phyloP scores from a whole-genome alignment of 1,140 invertebrate genomes.

The Trachelipus rathkii region DNA sequence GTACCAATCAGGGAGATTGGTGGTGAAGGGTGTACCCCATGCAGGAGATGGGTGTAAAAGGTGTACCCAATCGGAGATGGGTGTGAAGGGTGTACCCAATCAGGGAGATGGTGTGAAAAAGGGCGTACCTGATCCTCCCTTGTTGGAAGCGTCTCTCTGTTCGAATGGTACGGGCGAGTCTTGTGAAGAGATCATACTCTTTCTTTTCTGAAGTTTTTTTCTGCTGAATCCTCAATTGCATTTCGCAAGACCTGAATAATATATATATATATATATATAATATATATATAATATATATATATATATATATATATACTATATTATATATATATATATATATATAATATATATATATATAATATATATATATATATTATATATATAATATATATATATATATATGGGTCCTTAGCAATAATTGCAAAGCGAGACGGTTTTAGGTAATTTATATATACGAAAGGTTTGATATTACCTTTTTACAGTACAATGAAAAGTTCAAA shows the following conservation, averaged over 20 bases:
- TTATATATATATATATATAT: background rate
- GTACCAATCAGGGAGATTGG: no score
- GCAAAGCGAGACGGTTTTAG: no score
- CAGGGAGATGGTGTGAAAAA: no score
- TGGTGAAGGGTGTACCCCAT: no score
- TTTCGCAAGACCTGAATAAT: background rate
- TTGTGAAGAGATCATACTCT: background rate
- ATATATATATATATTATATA: slow-evolving; percentile 4
- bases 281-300: background rate
- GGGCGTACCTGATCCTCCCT: background rate
- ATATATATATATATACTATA: no score
- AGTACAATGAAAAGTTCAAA: no score
- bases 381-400: slow-evolving; percentile 3
- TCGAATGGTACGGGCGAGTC: background rate
- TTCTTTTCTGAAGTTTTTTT: background rate
- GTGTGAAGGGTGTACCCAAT: no score
- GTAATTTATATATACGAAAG: no score
- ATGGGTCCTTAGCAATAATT: no score
- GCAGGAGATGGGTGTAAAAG: no score
- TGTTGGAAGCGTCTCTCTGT: background rate
- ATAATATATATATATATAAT: background rate
- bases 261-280: slow-evolving; percentile 11
- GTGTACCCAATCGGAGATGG: no score
- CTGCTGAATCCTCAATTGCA: background rate
- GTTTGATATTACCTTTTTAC: no score